Evolutionary conservation across 2,113 vertebrate genomes (phyloP), one percentile per base, ranked within the genome.

Genomic region (Corydoras maculifer): DNA sequence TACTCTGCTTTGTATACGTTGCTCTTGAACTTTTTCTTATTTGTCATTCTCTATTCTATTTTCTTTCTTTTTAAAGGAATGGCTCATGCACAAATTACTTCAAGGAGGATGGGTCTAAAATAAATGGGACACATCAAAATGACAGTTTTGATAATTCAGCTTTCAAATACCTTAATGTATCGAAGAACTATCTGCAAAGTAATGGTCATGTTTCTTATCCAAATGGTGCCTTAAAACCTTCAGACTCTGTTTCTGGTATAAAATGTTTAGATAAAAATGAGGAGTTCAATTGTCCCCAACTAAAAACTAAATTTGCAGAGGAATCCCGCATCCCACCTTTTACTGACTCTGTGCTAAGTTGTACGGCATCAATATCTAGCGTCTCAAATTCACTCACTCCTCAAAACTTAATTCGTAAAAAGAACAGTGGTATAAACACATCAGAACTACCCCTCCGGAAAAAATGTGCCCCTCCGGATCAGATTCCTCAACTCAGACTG

Each of bases 211-310:
- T 82, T 84, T 90, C 80, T 71, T 83, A 82, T 83, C 83, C 86
- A 84, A 92, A 93, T 77, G 92, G 95, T 97, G 95, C 96, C 96
- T 98, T 99, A 95, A 93, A 92, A 85, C 90, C 83, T 68, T 89
- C 89, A 86, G 91, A 91, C 81, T 79, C 85, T 77, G 84, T 83
- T 68, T 80, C 83, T 79, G 78, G 84, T 68, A 75, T 79, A 2
- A 80, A 84, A 70, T 84, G 84, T 74, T 75, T 82, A 64, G 77
- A 29, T 13, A 54, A 49, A 55, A 67, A 15, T 31, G 67, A 64
- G 43, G 77, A 64, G 43, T 78, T 68, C 65, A 51, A 14, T 64
- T 82, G 31, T 49, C 71, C 69, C 72, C 78, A 57, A 53, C 57
- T 78, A 50, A 75, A 76, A 6, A 53, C 72, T 30, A 74, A 61